Evolutionary conservation across 2,797 vertebrate species (phyloP), one percentile per base, ranked within the genome.

Genomic region (Enteromius mattozi): DNA sequence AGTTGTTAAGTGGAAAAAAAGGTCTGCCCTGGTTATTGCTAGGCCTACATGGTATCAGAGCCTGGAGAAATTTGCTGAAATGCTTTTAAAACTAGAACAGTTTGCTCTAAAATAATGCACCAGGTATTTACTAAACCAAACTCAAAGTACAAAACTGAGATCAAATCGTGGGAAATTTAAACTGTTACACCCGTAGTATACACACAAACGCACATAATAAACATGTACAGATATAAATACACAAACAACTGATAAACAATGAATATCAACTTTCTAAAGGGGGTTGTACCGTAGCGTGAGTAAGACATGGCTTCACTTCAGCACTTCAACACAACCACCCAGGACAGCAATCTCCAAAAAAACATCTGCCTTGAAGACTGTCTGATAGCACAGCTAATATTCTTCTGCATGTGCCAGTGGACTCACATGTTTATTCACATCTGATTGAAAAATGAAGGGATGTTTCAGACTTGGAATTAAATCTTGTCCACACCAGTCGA

Each of bases 251-350:
- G 85, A 84, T 86, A 72, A 85, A 76, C 70, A 77, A 83, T 10
- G 0, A 74, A 91, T 66, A 56, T 68, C 30, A 51, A 19, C 77
- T 82, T 35, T 74, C 84, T 86, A 71, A 63, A 33, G 89, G 69
- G 82, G 76, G 85, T 88, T 89, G 87, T 89, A 90, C 69, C 81
- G 13, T 81, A 78, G 70, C 66, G 84, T 56, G 82, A 88, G 71
- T 88, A 86, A 91, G 92, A 88, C 85, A 92, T 88, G 88, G 84
- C 91, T 87, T 92, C 86, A 91, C 90, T 88, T 90, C 87, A 91
- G 83, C 89, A 91, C 90, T 90, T 87, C 88, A 65, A 82, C 91
- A 89, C 83, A 72, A 83, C 72, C 72, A 81, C 81, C 71, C 54
- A 76, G 35, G 65, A 56, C 33, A 40, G 71, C 61, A 51, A 13